Percentiles rank a stretch among this genome's conserved stretches.
These are phyloP conservation scores for Drosophila fungiperda DNA, from an alignment of 2,888 invertebrate species.

Conservation along the genomic window DNA sequence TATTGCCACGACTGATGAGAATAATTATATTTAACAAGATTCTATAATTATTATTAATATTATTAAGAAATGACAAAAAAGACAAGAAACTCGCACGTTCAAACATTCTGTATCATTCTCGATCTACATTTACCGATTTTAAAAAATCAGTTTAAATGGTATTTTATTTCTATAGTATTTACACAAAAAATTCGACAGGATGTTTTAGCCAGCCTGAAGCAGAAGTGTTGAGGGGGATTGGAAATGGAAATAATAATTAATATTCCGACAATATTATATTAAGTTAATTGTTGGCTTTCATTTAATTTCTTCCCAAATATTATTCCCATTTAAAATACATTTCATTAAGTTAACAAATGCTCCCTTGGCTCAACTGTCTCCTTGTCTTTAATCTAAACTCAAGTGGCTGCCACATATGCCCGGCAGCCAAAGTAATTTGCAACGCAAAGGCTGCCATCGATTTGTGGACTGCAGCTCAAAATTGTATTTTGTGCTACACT, in stretches of 20 bases:
- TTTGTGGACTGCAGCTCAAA: constrained; percentile 58
- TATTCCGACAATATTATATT: not conserved
- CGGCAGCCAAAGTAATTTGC: constrained; percentile 40
- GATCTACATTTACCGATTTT: too few relatives aligned
- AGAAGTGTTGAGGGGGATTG: not conserved
- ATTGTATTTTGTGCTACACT: constrained; percentile 31
- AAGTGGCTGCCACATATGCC: not conserved
- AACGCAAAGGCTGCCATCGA: constrained; percentile 41
- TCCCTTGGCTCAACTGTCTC: constrained; percentile 13
- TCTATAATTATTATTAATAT: not conserved
- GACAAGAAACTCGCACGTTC: not conserved
- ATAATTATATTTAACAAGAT: not conserved
- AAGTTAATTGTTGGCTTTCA: not conserved
- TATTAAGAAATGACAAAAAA: not conserved
- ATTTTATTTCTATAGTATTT: too few relatives aligned
- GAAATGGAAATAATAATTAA: not conserved
- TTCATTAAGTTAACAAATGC: constrained; percentile 16
- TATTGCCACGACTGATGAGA: not conserved
- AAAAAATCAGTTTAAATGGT: too few relatives aligned
- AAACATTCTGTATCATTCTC: too few relatives aligned
- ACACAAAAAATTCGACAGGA: too few relatives aligned
- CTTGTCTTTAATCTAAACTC: not conserved
- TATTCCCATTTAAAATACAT: not conserved
- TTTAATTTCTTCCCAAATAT: not conserved
- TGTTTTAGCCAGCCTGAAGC: not conserved